Evolutionary conservation across 2,888 invertebrate species (phyloP).

Genomic region (Luperina nickerlii): DNA sequence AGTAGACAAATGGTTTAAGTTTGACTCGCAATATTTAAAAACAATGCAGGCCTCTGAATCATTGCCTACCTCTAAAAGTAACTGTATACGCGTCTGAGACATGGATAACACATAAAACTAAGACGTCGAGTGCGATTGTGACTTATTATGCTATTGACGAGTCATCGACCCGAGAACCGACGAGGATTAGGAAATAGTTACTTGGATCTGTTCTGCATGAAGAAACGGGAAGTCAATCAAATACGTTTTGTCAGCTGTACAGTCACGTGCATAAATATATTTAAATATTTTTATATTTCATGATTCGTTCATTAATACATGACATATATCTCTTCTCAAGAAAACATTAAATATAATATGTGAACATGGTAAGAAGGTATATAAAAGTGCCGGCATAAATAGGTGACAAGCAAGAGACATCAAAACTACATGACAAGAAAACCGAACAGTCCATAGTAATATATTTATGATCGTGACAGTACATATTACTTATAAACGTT

Average conservation of each 20-base stretch:
- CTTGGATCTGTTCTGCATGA: conserved; percentile 74
- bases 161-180: conserved; percentile 83
- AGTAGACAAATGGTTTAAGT: background rate
- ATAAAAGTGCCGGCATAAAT: background rate
- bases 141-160: conserved; percentile 75
- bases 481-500: conserved; percentile 43
- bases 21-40: background rate
- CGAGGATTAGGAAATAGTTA: conserved; percentile 82
- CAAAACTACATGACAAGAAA: background rate
- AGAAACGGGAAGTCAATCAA: conserved; percentile 68
- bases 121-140: conserved; percentile 80
- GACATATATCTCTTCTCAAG: background rate
- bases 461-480: conserved; percentile 4
- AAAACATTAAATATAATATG: background rate
- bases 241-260: conserved; percentile 54
- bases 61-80: conserved; percentile 16
- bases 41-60: conserved; percentile 1
- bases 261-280: background rate
- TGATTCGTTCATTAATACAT: background rate
- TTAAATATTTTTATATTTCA: background rate
- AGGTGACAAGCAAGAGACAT: background rate
- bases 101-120: conserved; percentile 63
- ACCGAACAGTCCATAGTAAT: background rate
- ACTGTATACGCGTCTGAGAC: conserved; percentile 6
- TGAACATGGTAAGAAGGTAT: background rate